Conservation (phyloP, 2,113 vertebrate species). For the Pelecanoides urinatrix region DNA sequence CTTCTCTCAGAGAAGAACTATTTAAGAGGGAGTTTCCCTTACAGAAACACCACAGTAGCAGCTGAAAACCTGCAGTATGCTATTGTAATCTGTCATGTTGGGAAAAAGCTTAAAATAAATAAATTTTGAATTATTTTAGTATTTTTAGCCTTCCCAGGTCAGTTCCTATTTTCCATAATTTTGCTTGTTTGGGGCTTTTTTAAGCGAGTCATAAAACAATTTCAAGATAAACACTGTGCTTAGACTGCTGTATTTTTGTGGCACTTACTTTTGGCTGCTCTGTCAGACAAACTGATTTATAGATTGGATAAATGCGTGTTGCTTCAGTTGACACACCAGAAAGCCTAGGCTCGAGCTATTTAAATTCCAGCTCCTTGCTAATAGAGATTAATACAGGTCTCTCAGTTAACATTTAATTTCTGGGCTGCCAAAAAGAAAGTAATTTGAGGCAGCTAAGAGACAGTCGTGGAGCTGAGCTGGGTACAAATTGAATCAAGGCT, state of each 20-base stretch:
- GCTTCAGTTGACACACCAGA: conserved; percentile 16
- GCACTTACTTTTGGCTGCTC: background rate
- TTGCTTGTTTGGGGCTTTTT: background rate
- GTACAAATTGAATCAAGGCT: conserved; percentile 59
- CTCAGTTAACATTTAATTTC: conserved; percentile 50
- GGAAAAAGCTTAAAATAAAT: background rate
- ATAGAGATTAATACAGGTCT: conserved; percentile 54
- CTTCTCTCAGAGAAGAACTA: background rate
- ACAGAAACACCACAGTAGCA: background rate
- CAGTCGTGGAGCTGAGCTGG: conserved; percentile 17
- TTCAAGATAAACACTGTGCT: background rate
- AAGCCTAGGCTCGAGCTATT: background rate
- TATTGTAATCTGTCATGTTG: background rate
- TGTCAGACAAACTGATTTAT: conserved; percentile 6
- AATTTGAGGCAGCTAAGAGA: conserved; percentile 52
- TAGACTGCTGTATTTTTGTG: background rate
- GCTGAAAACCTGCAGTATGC: background rate
- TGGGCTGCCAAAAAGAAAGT: conserved; percentile 33
- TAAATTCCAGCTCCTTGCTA: conserved; percentile 20
- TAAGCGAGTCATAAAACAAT: background rate
- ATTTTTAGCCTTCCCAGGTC: background rate
- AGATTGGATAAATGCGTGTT: background rate
- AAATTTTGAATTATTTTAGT: background rate
- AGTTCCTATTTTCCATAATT: background rate
- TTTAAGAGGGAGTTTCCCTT: background rate